Conservation (phyloP, 23 tunicate genomes). For the Halocynthia roretzi region DNA sequence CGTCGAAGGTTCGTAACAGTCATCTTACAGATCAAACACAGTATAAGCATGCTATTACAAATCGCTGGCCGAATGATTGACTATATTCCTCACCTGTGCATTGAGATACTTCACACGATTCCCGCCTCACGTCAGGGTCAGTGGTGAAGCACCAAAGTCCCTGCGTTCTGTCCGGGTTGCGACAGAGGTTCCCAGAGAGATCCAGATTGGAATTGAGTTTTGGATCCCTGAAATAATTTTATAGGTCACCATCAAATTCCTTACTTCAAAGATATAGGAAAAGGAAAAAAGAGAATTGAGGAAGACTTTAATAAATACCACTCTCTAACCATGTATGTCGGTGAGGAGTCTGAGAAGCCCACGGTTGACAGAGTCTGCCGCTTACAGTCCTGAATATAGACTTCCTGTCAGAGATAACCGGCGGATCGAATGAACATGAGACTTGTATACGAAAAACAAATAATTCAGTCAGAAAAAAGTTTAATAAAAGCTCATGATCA, state of each 20-base stretch:
- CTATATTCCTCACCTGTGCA: not conserved
- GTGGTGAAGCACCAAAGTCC: slow-evolving; percentile 96
- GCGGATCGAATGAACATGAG: no score
- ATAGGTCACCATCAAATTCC: no score
- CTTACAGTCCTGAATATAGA: not conserved
- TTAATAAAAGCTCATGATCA: no score
- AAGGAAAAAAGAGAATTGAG: not conserved
- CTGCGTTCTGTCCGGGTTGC: slow-evolving; percentile 52
- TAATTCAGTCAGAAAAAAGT: no score
- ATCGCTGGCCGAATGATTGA: not conserved
- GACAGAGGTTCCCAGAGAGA: slow-evolving; percentile 38
- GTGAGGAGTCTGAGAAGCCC: slow-evolving; percentile 13
- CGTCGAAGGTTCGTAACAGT: not conserved
- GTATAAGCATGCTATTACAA: not conserved
- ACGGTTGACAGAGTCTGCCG: slow-evolving; percentile 2
- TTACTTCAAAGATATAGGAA: not conserved
- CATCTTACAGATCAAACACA: not conserved
- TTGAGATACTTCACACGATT: not conserved
- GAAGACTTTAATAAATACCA: no score
- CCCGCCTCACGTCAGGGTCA: slow-evolving; percentile 48
- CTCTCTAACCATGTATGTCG: slow-evolving; percentile 1
- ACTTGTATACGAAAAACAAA: no score
- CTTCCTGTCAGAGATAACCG: no score
- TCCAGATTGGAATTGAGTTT: not conserved
- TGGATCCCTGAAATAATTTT: not conserved